Conservation (phyloP, 2,888 invertebrate species). For the Charanyca ferruginea region DNA sequence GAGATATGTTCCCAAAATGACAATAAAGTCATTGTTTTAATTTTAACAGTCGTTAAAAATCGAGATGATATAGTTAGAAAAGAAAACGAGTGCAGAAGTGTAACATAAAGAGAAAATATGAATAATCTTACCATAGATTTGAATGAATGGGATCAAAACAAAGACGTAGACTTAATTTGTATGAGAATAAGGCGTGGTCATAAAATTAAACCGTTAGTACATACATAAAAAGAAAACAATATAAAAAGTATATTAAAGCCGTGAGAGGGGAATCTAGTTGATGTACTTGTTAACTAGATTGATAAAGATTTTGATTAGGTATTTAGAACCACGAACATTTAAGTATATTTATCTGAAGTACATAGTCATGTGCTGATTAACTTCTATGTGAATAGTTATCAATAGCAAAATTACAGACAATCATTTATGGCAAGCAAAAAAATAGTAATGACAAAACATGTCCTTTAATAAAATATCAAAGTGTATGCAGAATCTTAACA, state of each 20-base stretch:
- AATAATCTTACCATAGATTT: constrained; percentile 62
- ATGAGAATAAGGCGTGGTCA: constrained; percentile 65
- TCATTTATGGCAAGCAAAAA: neutral
- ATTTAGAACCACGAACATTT: neutral
- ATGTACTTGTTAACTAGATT: constrained; percentile 43
- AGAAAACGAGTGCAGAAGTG: constrained; percentile 53
- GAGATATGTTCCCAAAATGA: constrained; percentile 49
- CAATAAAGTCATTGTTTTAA: constrained; percentile 60
- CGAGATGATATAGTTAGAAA: constrained; percentile 53
- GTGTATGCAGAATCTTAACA: constrained; percentile 14
- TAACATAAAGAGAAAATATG: constrained; percentile 62
- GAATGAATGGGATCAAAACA: constrained; percentile 59
- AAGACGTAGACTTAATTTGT: constrained; percentile 51
- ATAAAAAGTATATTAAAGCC: constrained; percentile 72
- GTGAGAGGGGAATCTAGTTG: constrained; percentile 72
- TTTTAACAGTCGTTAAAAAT: constrained; percentile 46
- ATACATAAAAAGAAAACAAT: constrained; percentile 72
- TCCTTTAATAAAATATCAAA: constrained; percentile 10
- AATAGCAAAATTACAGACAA: neutral
- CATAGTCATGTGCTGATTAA: neutral
- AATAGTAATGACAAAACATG: neutral
- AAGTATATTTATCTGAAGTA: neutral
- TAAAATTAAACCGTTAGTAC: constrained; percentile 71
- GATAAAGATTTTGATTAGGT: constrained; percentile 15
- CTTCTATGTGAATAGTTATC: neutral